These are phyloP conservation scores for fruit fly (Drosophila melanogaster) DNA, from an alignment of 1,140 invertebrate species.

Conservation along the genomic window DNA sequence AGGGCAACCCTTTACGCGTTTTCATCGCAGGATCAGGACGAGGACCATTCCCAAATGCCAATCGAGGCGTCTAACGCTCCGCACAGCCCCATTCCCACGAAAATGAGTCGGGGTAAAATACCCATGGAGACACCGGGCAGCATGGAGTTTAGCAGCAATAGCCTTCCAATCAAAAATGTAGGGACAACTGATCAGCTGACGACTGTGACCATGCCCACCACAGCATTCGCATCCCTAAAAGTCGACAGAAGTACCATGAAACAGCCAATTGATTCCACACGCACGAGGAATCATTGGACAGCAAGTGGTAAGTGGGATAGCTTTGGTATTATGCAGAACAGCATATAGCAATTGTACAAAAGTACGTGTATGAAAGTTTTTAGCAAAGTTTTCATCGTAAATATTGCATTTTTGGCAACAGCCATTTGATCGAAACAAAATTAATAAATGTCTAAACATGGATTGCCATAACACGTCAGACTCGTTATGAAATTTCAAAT, in stretches of 20 bases:
- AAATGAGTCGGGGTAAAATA: slow-evolving; percentile 3
- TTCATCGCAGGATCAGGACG: slow-evolving; percentile 15
- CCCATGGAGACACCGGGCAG: slow-evolving; percentile 3
- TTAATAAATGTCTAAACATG: no score
- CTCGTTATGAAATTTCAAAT: no score
- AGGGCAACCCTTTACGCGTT: slow-evolving; percentile 12
- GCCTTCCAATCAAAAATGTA: slow-evolving; percentile 40
- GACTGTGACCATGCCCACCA: slow-evolving; percentile 18
- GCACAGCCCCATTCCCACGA: slow-evolving; percentile 6
- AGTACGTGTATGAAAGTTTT: no score
- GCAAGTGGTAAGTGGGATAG: slow-evolving; percentile 25
- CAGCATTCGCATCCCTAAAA: slow-evolving; percentile 43
- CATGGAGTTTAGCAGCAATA: slow-evolving; percentile 45
- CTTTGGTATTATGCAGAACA: no score
- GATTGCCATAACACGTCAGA: no score
- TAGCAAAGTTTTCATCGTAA: no score
- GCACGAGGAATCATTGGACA: slow-evolving; percentile 62
- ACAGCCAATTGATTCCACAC: slow-evolving; percentile 58
- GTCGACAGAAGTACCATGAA: slow-evolving; percentile 52
- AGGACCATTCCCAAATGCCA: slow-evolving; percentile 29
- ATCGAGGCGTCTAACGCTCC: slow-evolving; percentile 9
- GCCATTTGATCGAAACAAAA: no score
- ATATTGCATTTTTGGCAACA: no score
- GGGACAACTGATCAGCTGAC: slow-evolving; percentile 15
- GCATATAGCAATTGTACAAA: no score